phyloP scores from a whole-genome alignment of 1,140 invertebrate genomes.

The Maconellicoccus hirsutus region DNA sequence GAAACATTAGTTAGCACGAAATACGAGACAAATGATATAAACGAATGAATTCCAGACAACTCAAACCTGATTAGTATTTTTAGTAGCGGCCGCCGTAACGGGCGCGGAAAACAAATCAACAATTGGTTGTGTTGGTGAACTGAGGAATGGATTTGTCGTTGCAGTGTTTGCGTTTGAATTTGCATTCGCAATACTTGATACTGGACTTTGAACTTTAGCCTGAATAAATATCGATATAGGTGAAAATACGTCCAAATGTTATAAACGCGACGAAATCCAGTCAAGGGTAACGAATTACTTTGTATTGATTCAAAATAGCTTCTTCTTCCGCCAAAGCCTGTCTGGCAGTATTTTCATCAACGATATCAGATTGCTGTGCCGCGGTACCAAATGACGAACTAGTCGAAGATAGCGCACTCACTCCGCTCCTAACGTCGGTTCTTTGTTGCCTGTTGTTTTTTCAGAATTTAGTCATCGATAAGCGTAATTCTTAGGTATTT shows the following conservation, averaged over 20 bases:
- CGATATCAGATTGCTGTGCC: conserved; percentile 50
- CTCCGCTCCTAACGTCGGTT: conserved; percentile 78
- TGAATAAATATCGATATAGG: conserved; percentile 33
- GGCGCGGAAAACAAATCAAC: conserved; percentile 56
- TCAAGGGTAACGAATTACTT: conserved; percentile 45
- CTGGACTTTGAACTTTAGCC: conserved; percentile 67
- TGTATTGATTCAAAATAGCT: conserved; percentile 86
- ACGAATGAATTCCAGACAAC: too few species aligned
- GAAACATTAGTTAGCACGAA: too few species aligned
- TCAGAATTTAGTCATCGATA: too few species aligned
- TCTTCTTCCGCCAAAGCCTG: conserved; percentile 89
- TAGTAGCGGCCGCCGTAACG: conserved; percentile 33
- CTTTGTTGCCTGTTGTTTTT: conserved; percentile 60
- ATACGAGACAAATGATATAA: too few species aligned
- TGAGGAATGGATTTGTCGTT: conserved; percentile 78
- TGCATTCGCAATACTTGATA: conserved; percentile 40
- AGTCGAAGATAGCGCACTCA: conserved; percentile 77
- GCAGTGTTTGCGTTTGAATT: conserved; percentile 31
- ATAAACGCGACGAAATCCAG: too few species aligned
- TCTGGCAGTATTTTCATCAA: conserved; percentile 73
- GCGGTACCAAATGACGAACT: conserved; percentile 73
- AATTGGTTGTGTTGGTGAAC: conserved; percentile 47
- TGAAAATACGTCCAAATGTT: too few species aligned
- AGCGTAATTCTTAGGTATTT: too few species aligned
- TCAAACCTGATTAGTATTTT: conserved; percentile 8